Evolutionary conservation across 2,113 vertebrate species (phyloP), one percentile per base, ranked within the genome.

Genomic region (Mormoops blainvillei): DNA sequence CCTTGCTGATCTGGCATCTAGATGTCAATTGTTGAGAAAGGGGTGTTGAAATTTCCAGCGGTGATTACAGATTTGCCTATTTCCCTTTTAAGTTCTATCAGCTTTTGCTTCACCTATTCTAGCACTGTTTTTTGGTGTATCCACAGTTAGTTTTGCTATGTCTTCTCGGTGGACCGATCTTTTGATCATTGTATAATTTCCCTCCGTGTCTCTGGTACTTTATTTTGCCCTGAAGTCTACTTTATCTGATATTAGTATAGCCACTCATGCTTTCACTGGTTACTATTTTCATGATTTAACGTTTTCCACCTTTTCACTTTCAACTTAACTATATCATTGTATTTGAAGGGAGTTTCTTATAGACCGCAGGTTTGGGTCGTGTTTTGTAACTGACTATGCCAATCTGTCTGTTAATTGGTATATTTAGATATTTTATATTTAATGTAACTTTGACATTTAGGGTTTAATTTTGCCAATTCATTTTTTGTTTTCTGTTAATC

Each of bases 371-470:
- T 48, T 78, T 68, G 28, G 58, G 7, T 45, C 78, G 38, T 38
- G 22, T 58, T 70, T 70, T 68, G n/a, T 58, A 43, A 58, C 52
- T 28, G 41, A 73, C 26, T 81, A 41, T 81, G 31, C 11, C 24
- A 58, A 43, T 74, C 88, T 89, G 15, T 86, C 71, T 45, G 5
- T 71, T 86, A 91, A 83, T 70, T 68, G 71, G 4, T 38, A 19
- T 85, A 61, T 85, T 89, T 94, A 89, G 41, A 22, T 45, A 45
- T 81, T 89, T 97, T 86, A 82, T 70, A 77, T 56, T 95, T 95
- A 94, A 38, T 89, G 43, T 52, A 74, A 88, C 58, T 33, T 73
- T 91, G 19, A 50, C 81, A 48, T n/a, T 81, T 82, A 81, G 67
- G 18, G 41, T 58, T 68, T 84, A 43, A 61, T 61, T 52, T 12